Evolutionary conservation across 1,140 invertebrate genomes (phyloP).

Genomic region (Hypsibius dujardini): DNA sequence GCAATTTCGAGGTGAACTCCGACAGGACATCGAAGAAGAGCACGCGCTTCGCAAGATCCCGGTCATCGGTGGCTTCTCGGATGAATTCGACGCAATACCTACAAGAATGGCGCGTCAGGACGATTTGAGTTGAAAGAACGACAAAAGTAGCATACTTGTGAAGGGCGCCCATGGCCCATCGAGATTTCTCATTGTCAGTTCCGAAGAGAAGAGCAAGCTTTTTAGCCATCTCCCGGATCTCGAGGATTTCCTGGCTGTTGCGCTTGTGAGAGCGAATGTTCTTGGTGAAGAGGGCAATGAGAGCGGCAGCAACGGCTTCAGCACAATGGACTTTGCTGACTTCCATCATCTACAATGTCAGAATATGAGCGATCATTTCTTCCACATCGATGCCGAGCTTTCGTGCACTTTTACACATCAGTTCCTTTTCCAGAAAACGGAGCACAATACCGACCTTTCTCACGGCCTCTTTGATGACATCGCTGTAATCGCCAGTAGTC

Average conservation of each 20-base stretch:
- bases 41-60: not conserved
- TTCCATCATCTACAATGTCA: not conserved
- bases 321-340: not conserved
- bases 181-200: not conserved
- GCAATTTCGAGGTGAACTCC: not conserved
- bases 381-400: too few relatives aligned
- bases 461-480: constrained; percentile 8
- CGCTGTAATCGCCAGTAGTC: not conserved
- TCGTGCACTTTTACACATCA: too few relatives aligned
- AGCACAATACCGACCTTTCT: too few relatives aligned
- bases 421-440: not conserved
- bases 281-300: not conserved
- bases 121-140: not conserved
- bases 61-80: not conserved
- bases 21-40: constrained; percentile 8
- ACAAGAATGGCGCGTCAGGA: not conserved
- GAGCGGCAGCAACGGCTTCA: not conserved
- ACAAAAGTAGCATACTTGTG: constrained; percentile 8
- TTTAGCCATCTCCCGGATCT: not conserved
- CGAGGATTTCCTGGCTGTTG: not conserved
- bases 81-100: constrained; percentile 17
- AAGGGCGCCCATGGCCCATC: not conserved
- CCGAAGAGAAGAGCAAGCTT: not conserved
- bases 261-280: not conserved
- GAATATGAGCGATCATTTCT: too few relatives aligned